Evolutionary conservation across 2,888 invertebrate species (phyloP).

Genomic region (Melolontha melolontha): DNA sequence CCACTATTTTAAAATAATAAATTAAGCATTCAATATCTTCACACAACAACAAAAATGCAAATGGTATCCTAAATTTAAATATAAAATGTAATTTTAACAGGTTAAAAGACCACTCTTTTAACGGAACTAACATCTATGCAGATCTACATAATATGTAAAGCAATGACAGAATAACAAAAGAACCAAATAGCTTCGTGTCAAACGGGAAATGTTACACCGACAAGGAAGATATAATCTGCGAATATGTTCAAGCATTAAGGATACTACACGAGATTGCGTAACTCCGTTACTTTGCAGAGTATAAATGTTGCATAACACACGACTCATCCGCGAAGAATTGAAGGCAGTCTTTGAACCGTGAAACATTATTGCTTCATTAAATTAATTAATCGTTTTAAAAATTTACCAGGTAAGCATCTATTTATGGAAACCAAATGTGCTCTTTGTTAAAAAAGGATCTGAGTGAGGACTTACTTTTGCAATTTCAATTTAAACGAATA

Average conservation of each 20-base stretch:
- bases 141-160: slow-evolving; percentile 4
- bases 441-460: slow-evolving; percentile 17
- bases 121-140: too few relatives aligned
- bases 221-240: slow-evolving; percentile 13
- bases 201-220: slow-evolving; percentile 27
- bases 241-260: slow-evolving; percentile 14
- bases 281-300: slow-evolving; percentile 22
- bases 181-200: slow-evolving; percentile 14
- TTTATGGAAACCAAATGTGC: slow-evolving; percentile 16
- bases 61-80: too few relatives aligned
- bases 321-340: slow-evolving; percentile 33
- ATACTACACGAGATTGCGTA: slow-evolving; percentile 8
- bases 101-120: too few relatives aligned
- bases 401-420: slow-evolving; percentile 7
- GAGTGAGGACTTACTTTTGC: background rate
- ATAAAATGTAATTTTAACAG: too few relatives aligned
- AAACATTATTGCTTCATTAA: slow-evolving; percentile 30
- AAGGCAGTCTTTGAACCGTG: slow-evolving; percentile 34
- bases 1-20: too few relatives aligned
- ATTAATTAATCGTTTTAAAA: slow-evolving; percentile 24
- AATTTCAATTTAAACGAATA: slow-evolving; percentile 7
- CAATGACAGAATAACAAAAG: slow-evolving; percentile 11
- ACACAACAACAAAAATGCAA: too few relatives aligned
- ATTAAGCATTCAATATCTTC: too few relatives aligned
- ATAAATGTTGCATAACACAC: slow-evolving; percentile 29